Evolutionary conservation across 2,888 invertebrate genomes (phyloP), one percentile per base, ranked within the genome.

Genomic region (Caenorhabditis virilis): DNA sequence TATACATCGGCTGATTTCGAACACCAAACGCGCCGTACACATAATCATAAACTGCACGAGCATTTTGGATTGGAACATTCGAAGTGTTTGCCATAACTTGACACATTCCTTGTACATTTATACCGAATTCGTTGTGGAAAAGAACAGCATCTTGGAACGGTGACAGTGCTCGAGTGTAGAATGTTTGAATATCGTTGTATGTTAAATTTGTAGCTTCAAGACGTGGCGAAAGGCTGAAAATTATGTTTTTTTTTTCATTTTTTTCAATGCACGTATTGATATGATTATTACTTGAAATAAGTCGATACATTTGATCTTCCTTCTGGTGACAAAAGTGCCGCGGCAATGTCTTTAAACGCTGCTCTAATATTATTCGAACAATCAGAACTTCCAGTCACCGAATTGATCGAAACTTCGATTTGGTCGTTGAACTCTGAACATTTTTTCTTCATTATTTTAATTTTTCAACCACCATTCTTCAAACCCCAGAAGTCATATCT

Each of bases 81-180:
- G 20, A 42, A 13, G 39, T 48, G 25, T 79, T 67, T 5, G 76
- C 82, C 88, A 95, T 89, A 53, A 92, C 88, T 63, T 88, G 86
- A 82, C 95, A 95, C 9, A 92, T 87, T 18, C 88, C 88, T 82
- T 91, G 90, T 25, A 95, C 91, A 2, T 92, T 92, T 9, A 92
- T 86, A 69, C 89, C 90, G 16, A 87, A 87, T n/a, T n/a, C n/a
- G 22, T 55, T 54, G 39, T 59, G 49, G 16, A 47, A 55, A 25
- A 50, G 55, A 35, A 55, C 47, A 16, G 53, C 33, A 13, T 50
- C 20, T 35, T 53, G 49, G 22, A 63, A 54, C 4, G 55, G 58
- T 9, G 93, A 88, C 83, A 94, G 94, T 18, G 57, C 53, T 3
- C 52, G 13, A 3, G 47, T n/a, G 18, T 89, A 92, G 52, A 95